A percentile compares a stretch with the other conserved stretches of the same genome.
These are phyloP conservation scores for Peucedramus taeniatus DNA, from an alignment of 2,113 vertebrate species.

Conservation along the genomic window DNA sequence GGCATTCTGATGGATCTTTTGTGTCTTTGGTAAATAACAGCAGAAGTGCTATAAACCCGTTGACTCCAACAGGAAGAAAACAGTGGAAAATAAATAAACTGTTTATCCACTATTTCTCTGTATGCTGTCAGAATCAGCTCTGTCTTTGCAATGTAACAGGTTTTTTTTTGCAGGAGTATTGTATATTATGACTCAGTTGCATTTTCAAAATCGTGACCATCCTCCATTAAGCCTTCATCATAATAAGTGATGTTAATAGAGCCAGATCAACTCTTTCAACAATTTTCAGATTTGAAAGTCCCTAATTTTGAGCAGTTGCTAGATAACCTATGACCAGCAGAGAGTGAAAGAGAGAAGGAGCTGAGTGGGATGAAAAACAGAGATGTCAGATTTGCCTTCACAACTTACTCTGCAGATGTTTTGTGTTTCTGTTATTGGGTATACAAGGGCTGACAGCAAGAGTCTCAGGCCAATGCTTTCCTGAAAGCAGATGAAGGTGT, in stretches of 20 bases:
- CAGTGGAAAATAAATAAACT: background rate
- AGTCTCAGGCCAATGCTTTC: background rate
- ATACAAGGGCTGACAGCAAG: accelerated
- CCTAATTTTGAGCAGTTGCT: background rate
- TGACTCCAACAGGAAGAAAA: background rate
- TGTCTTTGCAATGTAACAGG: background rate
- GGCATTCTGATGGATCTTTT: background rate
- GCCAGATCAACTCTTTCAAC: background rate
- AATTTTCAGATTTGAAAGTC: background rate
- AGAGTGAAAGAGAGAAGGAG: background rate
- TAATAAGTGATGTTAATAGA: background rate
- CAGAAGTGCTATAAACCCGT: background rate
- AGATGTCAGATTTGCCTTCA: background rate
- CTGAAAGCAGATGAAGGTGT: background rate
- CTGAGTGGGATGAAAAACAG: background rate
- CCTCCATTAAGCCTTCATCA: accelerated
- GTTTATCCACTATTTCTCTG: background rate
- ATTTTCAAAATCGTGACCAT: background rate
- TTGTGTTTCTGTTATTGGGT: background rate
- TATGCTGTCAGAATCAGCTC: background rate
- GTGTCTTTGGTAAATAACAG: background rate
- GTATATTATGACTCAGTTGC: background rate
- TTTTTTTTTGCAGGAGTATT: background rate
- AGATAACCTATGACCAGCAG: background rate
- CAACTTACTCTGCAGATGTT: background rate